Percentiles rank a stretch among this genome's conserved stretches.
Evolutionary conservation across 2,888 invertebrate genomes (phyloP).

Genomic region (Lepidochrysops patricia): DNA sequence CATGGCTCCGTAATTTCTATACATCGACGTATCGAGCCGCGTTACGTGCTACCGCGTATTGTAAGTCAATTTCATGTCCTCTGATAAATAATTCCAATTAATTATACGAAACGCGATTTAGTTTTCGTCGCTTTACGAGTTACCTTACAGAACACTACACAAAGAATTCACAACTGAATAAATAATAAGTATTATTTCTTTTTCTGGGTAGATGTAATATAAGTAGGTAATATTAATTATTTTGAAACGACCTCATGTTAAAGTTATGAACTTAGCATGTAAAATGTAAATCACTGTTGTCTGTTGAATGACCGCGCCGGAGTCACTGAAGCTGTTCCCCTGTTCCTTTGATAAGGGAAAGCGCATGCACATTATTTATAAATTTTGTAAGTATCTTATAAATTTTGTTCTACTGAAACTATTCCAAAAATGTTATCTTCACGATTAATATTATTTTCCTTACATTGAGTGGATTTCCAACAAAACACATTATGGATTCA

Average conservation of each 20-base stretch:
- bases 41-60: neutral
- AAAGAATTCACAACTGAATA: neutral
- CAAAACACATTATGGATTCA: neutral
- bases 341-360: too few relatives aligned
- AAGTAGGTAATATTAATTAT: too few relatives aligned
- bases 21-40: conserved; percentile 14
- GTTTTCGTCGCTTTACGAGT: neutral
- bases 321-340: too few relatives aligned
- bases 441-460: neutral
- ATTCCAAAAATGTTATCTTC: too few relatives aligned
- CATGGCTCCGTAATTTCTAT: conserved; percentile 19
- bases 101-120: neutral
- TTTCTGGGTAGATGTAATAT: too few relatives aligned
- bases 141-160: neutral
- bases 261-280: too few relatives aligned
- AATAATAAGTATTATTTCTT: too few relatives aligned
- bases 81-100: neutral
- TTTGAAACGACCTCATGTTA: neutral
- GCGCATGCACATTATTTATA: too few relatives aligned
- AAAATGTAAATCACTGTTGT: too few relatives aligned
- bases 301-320: too few relatives aligned
- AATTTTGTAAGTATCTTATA: too few relatives aligned
- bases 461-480: neutral
- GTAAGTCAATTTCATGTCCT: neutral
- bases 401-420: too few relatives aligned